phyloP scores from a whole-genome alignment of 2,888 invertebrate species.

The Bruchidius siliquastri region DNA sequence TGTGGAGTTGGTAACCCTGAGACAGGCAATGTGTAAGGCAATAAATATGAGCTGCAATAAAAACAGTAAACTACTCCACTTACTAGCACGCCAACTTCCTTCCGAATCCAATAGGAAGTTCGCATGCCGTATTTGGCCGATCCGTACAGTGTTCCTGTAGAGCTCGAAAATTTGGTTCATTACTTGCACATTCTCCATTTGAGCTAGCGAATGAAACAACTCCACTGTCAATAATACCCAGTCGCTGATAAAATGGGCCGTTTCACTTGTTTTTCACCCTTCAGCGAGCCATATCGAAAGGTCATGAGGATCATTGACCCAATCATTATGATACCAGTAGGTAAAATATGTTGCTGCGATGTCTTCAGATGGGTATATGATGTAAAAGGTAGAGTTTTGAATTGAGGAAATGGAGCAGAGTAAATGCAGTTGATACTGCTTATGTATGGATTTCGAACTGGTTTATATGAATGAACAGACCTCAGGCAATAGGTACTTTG shows the following conservation, averaged over 20 bases:
- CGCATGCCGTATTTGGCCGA: neutral
- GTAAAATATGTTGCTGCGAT: too few relatives aligned
- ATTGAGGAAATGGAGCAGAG: too few relatives aligned
- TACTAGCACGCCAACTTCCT: neutral
- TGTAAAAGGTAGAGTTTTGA: too few relatives aligned
- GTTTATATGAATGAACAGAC: too few relatives aligned
- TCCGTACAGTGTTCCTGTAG: neutral
- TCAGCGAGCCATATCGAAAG: neutral
- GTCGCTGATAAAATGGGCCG: neutral
- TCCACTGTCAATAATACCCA: neutral
- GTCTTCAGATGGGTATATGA: too few relatives aligned
- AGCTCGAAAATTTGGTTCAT: neutral
- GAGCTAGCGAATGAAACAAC: neutral
- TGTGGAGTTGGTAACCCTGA: neutral
- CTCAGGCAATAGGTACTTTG: too few relatives aligned
- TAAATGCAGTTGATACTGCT: too few relatives aligned
- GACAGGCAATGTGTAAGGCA: neutral
- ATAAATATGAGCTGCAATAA: neutral
- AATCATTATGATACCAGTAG: too few relatives aligned
- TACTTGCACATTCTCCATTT: neutral
- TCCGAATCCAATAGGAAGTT: neutral
- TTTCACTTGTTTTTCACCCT: neutral
- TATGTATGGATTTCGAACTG: too few relatives aligned
- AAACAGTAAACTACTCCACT: neutral
- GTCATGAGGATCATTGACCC: too few relatives aligned